Conservation (phyloP, 2,797 vertebrate species). For the Hirundo rustica region DNA sequence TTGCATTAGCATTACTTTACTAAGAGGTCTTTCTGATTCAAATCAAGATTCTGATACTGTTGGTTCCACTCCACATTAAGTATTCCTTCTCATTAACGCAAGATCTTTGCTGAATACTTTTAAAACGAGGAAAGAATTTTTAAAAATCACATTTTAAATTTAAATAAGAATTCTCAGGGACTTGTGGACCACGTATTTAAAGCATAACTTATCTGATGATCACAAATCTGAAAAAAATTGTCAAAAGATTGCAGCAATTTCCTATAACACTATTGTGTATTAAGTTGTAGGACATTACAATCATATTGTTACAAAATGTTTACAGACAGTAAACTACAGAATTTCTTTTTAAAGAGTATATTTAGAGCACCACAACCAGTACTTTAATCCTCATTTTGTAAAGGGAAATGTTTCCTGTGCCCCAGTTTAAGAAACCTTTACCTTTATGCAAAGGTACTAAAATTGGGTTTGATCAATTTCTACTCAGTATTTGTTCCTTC, state of each 20-base stretch:
- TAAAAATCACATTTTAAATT: background rate
- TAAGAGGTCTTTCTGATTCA: background rate
- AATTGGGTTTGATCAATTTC: background rate
- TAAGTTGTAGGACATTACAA: background rate
- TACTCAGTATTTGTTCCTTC: background rate
- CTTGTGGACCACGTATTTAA: background rate
- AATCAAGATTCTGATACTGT: background rate
- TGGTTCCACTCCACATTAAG: background rate
- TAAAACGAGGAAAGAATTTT: background rate
- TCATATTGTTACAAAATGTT: background rate
- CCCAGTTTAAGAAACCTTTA: background rate
- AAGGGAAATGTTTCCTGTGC: background rate
- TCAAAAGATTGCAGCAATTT: background rate
- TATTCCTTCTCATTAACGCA: background rate
- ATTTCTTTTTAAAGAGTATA: accelerated
- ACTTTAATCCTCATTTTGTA: background rate
- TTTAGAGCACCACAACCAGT: background rate
- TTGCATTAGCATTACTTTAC: background rate
- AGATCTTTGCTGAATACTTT: background rate
- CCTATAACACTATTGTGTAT: background rate
- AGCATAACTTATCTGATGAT: background rate
- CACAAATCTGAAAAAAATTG: background rate
- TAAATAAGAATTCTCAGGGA: background rate
- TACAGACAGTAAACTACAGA: background rate
- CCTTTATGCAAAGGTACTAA: background rate